A percentile compares a stretch with the other conserved stretches of the same genome.
These are phyloP conservation scores for Chascanopsetta lugubris DNA, from an alignment of 2,113 vertebrate species.

Conservation along the genomic window DNA sequence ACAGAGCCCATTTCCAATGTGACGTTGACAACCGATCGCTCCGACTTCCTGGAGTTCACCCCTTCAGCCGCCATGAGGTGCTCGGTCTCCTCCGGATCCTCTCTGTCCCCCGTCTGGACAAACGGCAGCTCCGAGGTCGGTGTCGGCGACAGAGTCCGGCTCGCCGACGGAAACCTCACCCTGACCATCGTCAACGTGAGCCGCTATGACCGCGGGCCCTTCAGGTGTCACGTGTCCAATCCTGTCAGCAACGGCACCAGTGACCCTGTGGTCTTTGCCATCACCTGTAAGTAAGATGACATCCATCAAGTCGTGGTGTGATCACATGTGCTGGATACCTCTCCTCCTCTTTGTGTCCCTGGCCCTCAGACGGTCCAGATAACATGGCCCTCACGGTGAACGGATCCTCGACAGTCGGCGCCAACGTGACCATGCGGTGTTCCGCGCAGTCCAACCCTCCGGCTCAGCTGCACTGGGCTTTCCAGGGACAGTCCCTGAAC, in stretches of 20 bases:
- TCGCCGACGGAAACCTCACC: conserved; percentile 52
- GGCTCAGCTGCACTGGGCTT: conserved; percentile 58
- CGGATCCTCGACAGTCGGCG: conserved; percentile 45
- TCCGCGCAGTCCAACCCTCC: conserved; percentile 58
- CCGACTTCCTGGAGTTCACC: conserved; percentile 60
- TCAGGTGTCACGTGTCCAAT: conserved; percentile 61
- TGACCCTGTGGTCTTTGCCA: conserved; percentile 41
- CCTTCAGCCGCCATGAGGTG: conserved; percentile 31
- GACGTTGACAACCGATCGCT: conserved; percentile 29
- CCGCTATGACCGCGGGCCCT: conserved; percentile 63
- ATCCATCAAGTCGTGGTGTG: background rate
- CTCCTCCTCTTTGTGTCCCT: background rate
- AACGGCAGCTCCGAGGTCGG: conserved; percentile 63
- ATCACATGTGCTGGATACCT: background rate
- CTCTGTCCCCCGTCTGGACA: conserved; percentile 52
- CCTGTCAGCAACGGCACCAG: conserved; percentile 60
- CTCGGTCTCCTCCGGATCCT: conserved; percentile 56
- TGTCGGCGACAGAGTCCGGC: conserved; percentile 40
- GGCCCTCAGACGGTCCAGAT: conserved; percentile 68
- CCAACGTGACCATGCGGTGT: conserved; percentile 65
- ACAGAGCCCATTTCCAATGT: conserved; percentile 74
- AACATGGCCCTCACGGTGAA: conserved; percentile 55
- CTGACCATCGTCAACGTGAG: conserved; percentile 59
- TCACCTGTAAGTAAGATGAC: conserved; percentile 64
- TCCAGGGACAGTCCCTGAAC: conserved; percentile 47